A percentile compares a stretch with the other conserved stretches of the same genome.
phyloP scores from a whole-genome alignment of 2,113 vertebrate species.

The Psilopogon haemacephalus region DNA sequence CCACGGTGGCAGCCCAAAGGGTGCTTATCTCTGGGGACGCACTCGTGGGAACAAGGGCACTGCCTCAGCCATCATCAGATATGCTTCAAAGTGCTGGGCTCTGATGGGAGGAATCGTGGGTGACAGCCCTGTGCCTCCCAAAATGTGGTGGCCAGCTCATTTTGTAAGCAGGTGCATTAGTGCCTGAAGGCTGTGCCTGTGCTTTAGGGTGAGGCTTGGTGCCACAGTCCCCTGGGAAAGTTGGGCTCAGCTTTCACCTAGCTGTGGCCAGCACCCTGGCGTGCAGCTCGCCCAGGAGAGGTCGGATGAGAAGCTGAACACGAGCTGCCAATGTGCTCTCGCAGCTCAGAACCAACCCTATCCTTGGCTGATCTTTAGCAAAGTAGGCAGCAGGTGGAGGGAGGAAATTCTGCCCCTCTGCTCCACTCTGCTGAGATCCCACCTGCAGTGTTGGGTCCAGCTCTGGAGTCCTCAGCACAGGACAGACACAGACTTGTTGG shows the following conservation, averaged over 20 bases:
- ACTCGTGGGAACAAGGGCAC: background rate
- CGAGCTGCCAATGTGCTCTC: no score
- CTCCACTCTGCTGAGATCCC: background rate
- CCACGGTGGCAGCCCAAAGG: background rate
- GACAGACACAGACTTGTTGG: background rate
- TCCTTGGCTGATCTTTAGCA: background rate
- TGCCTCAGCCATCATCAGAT: background rate
- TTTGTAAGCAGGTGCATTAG: background rate
- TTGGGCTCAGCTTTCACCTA: no score
- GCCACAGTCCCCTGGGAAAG: no score
- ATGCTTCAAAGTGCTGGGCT: background rate
- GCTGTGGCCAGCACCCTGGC: background rate
- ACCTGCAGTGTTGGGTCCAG: background rate
- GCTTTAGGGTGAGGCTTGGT: background rate
- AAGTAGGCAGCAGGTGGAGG: background rate
- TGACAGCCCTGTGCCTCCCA: background rate
- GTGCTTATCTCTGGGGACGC: background rate
- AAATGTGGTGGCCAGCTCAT: rapidly evolving
- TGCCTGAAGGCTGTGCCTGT: rapidly evolving
- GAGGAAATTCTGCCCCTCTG: background rate
- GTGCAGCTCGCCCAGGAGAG: background rate
- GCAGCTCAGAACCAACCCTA: background rate
- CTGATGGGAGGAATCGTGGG: background rate
- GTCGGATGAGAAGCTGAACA: background rate
- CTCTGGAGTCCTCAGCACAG: background rate